These are phyloP conservation scores for Sitobion miscanthi DNA, from an alignment of 1,140 invertebrate species.

Conservation along the genomic window DNA sequence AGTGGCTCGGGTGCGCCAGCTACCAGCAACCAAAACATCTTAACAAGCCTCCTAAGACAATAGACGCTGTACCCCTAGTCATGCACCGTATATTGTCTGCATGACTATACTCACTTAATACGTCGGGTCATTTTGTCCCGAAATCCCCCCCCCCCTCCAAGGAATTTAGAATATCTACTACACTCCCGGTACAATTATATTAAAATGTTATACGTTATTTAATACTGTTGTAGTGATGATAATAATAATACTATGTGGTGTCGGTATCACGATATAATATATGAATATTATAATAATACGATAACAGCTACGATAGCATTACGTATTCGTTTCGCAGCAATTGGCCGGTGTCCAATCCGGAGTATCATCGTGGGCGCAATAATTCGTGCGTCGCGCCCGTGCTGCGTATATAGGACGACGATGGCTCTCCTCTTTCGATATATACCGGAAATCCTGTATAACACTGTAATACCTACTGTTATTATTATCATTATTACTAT, in stretches of 20 bases:
- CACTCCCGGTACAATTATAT: too few relatives aligned
- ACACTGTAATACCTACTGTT: not conserved
- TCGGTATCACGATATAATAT: not conserved
- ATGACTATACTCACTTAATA: too few relatives aligned
- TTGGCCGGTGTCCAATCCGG: not conserved
- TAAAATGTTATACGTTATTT: too few relatives aligned
- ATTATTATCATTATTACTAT: not conserved
- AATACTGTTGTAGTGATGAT: too few relatives aligned
- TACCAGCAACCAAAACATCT: not conserved
- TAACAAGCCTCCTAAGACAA: not conserved
- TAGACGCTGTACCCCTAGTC: not conserved
- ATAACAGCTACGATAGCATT: not conserved
- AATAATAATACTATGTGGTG: not conserved
- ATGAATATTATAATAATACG: not conserved
- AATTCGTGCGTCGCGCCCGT: not conserved
- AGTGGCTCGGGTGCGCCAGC: not conserved
- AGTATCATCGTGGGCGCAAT: not conserved
- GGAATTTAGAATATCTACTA: too few relatives aligned
- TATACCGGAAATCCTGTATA: constrained; percentile 6
- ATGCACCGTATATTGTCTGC: not conserved
- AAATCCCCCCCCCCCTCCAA: too few relatives aligned
- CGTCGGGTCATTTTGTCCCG: too few relatives aligned
- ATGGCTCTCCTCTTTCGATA: constrained; percentile 12
- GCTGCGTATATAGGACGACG: not conserved
- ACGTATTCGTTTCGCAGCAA: not conserved